Evolutionary conservation across 2,888 invertebrate genomes (phyloP).

Genomic region (Synanthedon andrenaeformis): DNA sequence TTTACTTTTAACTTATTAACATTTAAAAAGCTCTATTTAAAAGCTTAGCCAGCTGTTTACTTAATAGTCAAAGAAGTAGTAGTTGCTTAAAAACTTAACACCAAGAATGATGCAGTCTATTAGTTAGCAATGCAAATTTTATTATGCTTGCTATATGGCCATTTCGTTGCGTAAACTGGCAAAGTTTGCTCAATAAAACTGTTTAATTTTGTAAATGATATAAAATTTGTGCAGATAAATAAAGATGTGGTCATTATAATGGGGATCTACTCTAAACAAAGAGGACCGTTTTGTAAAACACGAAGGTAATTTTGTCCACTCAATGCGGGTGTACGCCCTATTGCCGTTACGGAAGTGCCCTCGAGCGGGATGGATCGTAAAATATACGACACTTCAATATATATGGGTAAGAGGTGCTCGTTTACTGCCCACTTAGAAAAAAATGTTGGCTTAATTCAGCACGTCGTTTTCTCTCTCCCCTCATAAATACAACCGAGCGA

Average conservation of each 20-base stretch:
- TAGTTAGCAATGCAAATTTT: too few species aligned
- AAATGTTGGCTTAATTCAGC: conserved; percentile 65
- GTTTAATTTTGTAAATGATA: too few species aligned
- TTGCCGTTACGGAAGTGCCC: conserved; percentile 39
- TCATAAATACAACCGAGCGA: conserved; percentile 52
- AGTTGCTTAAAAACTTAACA: too few species aligned
- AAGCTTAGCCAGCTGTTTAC: too few species aligned
- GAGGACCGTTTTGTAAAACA: conserved; percentile 39
- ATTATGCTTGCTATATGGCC: too few species aligned
- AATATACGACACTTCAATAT: conserved; percentile 65
- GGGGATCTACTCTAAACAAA: conserved; percentile 3
- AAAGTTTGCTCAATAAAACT: too few species aligned
- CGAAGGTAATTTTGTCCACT: conserved; percentile 57
- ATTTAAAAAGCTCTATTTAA: too few species aligned
- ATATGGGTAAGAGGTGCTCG: conserved; percentile 49
- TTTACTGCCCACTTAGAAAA: conserved; percentile 64
- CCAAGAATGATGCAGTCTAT: too few species aligned
- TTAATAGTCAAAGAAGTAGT: too few species aligned
- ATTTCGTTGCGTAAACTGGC: too few species aligned
- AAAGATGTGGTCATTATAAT: background rate
- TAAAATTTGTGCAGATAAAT: background rate
- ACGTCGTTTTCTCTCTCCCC: conserved; percentile 39
- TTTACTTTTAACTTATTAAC: too few species aligned
- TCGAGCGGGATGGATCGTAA: conserved; percentile 58
- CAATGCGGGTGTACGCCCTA: conserved; percentile 44